Percentiles rank a stretch among this genome's conserved stretches.
phyloP scores from a whole-genome alignment of 2,797 vertebrate genomes.

The Paedocypris micromegethes region DNA sequence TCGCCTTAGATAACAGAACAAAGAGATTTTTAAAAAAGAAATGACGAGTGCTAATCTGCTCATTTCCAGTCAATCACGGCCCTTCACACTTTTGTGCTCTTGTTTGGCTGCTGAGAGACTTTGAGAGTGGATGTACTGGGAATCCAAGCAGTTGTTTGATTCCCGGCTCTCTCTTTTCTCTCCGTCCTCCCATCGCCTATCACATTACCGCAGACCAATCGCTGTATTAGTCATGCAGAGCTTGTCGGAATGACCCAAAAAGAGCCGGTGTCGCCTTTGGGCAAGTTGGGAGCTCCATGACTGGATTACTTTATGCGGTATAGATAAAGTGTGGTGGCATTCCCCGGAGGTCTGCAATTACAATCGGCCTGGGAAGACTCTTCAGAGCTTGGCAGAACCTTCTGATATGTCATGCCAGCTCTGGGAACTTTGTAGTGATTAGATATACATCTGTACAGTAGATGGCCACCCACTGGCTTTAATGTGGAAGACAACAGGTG shows the following conservation, averaged over 20 bases:
- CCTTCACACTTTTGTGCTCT: conserved; percentile 45
- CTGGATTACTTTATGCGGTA: conserved; percentile 41
- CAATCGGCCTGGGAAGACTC: conserved; percentile 40
- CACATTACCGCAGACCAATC: conserved; percentile 61
- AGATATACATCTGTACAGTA: conserved; percentile 41
- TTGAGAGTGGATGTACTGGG: conserved; percentile 56
- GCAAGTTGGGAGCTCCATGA: conserved; percentile 27
- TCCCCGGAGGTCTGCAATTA: conserved; percentile 41
- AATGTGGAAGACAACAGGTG: conserved; percentile 38
- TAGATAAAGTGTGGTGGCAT: conserved; percentile 39
- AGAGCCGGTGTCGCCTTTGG: conserved; percentile 33
- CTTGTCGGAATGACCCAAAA: conserved; percentile 59
- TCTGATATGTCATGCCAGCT: conserved; percentile 37
- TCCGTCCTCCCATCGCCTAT: conserved; percentile 57
- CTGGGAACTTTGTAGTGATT: conserved; percentile 41
- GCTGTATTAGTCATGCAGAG: conserved; percentile 66
- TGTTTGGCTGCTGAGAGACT: conserved; percentile 51
- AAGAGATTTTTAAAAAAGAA: not conserved
- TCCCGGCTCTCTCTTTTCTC: conserved; percentile 37
- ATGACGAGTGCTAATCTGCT: conserved; percentile 50
- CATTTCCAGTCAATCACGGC: conserved; percentile 42
- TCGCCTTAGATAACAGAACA: not conserved
- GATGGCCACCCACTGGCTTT: conserved; percentile 42
- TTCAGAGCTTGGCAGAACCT: conserved; percentile 22
- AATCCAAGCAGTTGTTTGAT: conserved; percentile 54